Base-by-base conservation (phyloP, 2,888 invertebrate species). In the Microplitis manilae region DNA sequence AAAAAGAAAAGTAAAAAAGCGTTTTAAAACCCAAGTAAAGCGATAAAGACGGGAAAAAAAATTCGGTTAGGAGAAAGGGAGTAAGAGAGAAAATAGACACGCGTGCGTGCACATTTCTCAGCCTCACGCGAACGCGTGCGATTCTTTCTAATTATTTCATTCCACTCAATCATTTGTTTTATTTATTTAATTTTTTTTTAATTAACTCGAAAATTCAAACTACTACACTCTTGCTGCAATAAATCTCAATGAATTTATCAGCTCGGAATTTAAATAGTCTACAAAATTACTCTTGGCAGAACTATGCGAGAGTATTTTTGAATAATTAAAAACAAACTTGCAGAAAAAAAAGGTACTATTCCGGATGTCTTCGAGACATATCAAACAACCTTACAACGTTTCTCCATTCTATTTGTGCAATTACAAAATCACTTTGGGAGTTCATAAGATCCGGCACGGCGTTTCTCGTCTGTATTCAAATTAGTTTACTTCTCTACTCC, bases 31-130 rank as follows among this genome's bases (percentile, higher is more conserved):
- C 50, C 60, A 50, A 70, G 70, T 50, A 13, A 50, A 8, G 9
- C 50, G 50, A 50, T 50, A 50, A 50, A 50, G 50, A 50, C 30
- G 39, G n/a, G 60, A 50, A 17, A 13, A 8, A 13, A 4, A 50
- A 13, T 50, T 2, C 13, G 50, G 9, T 50, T 5, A 8, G 13
- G 8, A 50, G 50, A 50, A 13, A 50, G 50, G 8, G 50, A 50
- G 41, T 68, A 68, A 41, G 41, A 41, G 41, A 41, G 41, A 41
- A 50, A 13, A 50, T 50, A 50, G 70, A 50, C 70, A 59, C 59
- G 70, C 70, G 70, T 70, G 59, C 50, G 70, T 70, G 30, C 60
- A 70, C 70, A 70, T 70, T 70, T 70, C 60, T 70, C 60, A 70
- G 69, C 69, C 69, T 70, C 41, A 41, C 60, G 70, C 70, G 60